These are phyloP conservation scores for Oophaga sylvatica DNA, from an alignment of 2,797 vertebrate species.

Conservation along the genomic window DNA sequence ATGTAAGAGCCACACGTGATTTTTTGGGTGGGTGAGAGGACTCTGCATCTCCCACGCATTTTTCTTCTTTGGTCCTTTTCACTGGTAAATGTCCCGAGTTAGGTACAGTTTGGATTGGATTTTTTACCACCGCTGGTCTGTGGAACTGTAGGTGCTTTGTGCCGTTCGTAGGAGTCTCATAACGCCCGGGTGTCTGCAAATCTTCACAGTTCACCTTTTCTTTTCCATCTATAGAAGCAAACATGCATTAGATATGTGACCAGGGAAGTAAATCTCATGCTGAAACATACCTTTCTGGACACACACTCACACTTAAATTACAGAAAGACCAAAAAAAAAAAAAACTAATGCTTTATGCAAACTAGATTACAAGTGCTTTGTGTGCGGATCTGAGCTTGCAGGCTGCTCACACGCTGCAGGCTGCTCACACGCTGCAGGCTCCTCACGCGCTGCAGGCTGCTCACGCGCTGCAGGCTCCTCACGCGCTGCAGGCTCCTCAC, in stretches of 20 bases:
- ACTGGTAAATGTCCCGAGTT: constrained; percentile 10
- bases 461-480: too few relatives aligned
- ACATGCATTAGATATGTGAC: background rate
- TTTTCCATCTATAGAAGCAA: constrained; percentile 76
- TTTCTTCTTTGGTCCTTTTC: constrained; percentile 76
- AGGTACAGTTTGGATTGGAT: background rate
- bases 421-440: too few relatives aligned
- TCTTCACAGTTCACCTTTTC: constrained; percentile 65
- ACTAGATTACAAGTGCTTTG: too few relatives aligned
- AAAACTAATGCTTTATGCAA: too few relatives aligned
- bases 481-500: too few relatives aligned
- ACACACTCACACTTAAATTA: too few relatives aligned
- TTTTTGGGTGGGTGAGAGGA: constrained; percentile 75
- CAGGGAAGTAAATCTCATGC: too few relatives aligned
- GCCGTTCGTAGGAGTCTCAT: constrained; percentile 65
- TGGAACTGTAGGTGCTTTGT: constrained; percentile 84
- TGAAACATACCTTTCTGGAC: too few relatives aligned
- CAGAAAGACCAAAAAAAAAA: too few relatives aligned
- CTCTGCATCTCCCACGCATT: constrained; percentile 64
- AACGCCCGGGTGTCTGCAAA: constrained; percentile 61
- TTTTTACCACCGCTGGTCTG: constrained; percentile 68
- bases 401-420: too few relatives aligned
- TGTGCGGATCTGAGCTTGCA: too few relatives aligned
- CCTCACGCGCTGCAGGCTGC: too few relatives aligned
- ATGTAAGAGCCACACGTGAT: constrained; percentile 74